Evolutionary conservation across 1,140 invertebrate genomes (phyloP).

Genomic region (Zaprionus nigranus): DNA sequence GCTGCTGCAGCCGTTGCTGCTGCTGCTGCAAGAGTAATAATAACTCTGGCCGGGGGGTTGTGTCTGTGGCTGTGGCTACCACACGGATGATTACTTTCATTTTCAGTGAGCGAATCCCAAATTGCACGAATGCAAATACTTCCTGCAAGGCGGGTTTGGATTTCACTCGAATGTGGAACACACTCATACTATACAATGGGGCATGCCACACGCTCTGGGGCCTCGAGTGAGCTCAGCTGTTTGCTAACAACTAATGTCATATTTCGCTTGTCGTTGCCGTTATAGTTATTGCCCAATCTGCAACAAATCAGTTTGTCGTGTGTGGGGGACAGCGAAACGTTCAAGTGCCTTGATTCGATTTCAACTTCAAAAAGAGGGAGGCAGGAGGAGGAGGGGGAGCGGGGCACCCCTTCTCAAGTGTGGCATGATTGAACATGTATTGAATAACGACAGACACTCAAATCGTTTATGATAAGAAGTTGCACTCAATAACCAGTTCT

Average conservation of each 20-base stretch:
- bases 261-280: conserved; percentile 6
- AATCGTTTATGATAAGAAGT: conserved; percentile 69
- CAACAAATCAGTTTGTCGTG: conserved; percentile 7
- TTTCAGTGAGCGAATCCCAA: conserved; percentile 61
- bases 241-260: conserved; percentile 27
- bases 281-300: conserved; percentile 17
- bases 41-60: conserved; percentile 11
- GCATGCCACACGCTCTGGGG: conserved; percentile 8
- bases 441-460: conserved; percentile 26
- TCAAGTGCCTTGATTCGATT: conserved; percentile 24
- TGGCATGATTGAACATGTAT: conserved; percentile 54
- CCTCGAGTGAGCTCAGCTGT: background rate
- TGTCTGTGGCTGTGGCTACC: conserved; percentile 5
- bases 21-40: conserved; percentile 20
- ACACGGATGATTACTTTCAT: conserved; percentile 73
- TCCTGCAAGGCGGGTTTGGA: conserved; percentile 73
- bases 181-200: conserved; percentile 18
- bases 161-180: conserved; percentile 64
- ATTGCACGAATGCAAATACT: conserved; percentile 75
- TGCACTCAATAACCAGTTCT: conserved; percentile 27
- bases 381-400: conserved; percentile 1
- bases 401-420: too few relatives aligned
- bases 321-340: conserved; percentile 9
- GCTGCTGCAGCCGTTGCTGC: background rate
- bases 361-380: conserved; percentile 9